Base-by-base conservation (phyloP, 2,888 invertebrate genomes). In the Lithosia quadra region DNA sequence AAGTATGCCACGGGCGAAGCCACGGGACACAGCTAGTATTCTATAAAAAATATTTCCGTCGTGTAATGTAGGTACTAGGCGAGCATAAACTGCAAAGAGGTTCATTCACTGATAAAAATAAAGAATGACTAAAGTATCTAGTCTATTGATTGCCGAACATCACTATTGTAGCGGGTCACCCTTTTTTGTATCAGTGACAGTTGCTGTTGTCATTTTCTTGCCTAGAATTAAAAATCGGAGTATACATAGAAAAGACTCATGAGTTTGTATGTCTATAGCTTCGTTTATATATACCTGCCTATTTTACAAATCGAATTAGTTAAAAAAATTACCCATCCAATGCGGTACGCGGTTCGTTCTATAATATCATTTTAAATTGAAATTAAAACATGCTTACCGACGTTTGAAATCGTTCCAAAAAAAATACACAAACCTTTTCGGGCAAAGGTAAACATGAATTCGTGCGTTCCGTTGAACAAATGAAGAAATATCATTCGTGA, bases 401-500 rank as follows among this genome's bases (percentile, higher is more conserved):
- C 67, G 64, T 69, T 49, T 59, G 61, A 68, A 73, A 70, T 65
- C 69, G 63, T 72, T 71, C 68, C 49, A 69, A n/a, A 33, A 74
- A 73, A 75, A 77, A 69, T 65, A 70, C 18, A n/a, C 55, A 62
- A 61, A 55, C 56, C 53, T 60, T 78, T 79, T 69, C 63, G 33
- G 63, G 63, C 49, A 28, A 69, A 76, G 61, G 72, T 76, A 80
- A 76, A 79, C 71, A 72, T 67, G 60, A 70, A 73, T 75, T 73
- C 76, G 67, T 73, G 77, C 74, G 78, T 74, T 70, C 55, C 58
- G 69, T 77, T 43, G 62, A 72, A 78, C 77, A 89, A 90, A 90
- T 82, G 81, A 88, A 83, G 82, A 89, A 87, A 88, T 86, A 88
- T 88, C 83, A 84, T 84, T 84, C 78, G 74, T 74, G 80, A 86